Conservation (phyloP, 1,140 invertebrate genomes). For the Ceratoteleas bidentatus region DNA sequence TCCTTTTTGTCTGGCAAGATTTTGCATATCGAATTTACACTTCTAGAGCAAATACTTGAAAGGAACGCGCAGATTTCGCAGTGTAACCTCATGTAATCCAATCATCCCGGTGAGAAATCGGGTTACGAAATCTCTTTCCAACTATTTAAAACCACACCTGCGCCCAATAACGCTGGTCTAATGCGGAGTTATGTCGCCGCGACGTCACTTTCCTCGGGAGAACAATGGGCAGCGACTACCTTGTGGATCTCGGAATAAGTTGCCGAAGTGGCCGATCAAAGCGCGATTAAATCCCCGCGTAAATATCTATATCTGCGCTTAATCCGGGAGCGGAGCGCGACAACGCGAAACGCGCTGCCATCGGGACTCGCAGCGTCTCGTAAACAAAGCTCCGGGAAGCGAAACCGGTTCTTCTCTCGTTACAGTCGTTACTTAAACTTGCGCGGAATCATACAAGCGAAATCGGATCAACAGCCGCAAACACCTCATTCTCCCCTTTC, state of each 20-base stretch:
- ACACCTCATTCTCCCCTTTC: conserved; percentile 58
- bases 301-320: conserved; percentile 16
- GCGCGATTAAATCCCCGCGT: background rate
- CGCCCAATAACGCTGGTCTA: too few relatives aligned
- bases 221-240: background rate
- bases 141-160: too few relatives aligned
- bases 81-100: too few relatives aligned
- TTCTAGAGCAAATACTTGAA: too few relatives aligned
- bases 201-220: too few relatives aligned
- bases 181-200: too few relatives aligned
- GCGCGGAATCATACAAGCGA: conserved; percentile 57
- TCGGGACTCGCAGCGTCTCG: conserved; percentile 59
- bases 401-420: conserved; percentile 63
- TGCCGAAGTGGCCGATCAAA: conserved; percentile 7
- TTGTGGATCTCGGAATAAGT: background rate
- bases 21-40: too few relatives aligned
- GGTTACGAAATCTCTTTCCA: too few relatives aligned
- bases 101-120: too few relatives aligned
- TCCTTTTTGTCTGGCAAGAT: too few relatives aligned
- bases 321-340: conserved; percentile 62
- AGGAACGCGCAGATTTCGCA: too few relatives aligned
- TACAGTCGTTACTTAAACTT: conserved; percentile 60
- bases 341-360: conserved; percentile 52
- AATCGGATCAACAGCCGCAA: conserved; percentile 68
- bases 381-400: conserved; percentile 70